Percentiles rank a stretch among this genome's conserved stretches.
phyloP scores from a whole-genome alignment of 2,113 vertebrate species.

The Perccottus glenii region DNA sequence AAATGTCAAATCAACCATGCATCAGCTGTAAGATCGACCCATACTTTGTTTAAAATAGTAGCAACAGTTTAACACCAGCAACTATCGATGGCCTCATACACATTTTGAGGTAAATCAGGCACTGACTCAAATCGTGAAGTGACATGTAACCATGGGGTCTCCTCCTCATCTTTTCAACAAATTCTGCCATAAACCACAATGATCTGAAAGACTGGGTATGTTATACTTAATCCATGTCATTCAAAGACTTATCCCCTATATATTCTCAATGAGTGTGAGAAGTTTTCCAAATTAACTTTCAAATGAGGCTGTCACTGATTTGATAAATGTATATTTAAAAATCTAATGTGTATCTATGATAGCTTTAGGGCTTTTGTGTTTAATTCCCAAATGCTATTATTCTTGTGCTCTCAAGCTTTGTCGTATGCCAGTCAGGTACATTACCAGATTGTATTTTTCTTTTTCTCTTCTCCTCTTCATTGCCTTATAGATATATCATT shows the following conservation, averaged over 20 bases:
- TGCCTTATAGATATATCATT: constrained; percentile 14
- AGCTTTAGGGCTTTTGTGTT: background rate
- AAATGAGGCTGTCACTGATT: background rate
- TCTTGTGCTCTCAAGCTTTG: background rate
- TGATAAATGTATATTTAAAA: constrained; percentile 8
- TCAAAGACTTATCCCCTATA: background rate
- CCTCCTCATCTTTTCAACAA: background rate
- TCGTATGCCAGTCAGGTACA: constrained; percentile 13
- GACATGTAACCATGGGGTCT: too few species aligned
- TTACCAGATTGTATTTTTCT: constrained; percentile 1
- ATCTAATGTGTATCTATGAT: background rate
- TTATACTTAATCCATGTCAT: too few species aligned
- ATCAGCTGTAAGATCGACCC: too few species aligned
- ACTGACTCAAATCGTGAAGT: too few species aligned
- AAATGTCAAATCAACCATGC: too few species aligned
- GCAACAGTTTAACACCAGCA: too few species aligned
- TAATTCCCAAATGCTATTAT: background rate
- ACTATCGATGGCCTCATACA: too few species aligned
- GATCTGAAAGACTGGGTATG: background rate
- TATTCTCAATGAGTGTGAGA: background rate
- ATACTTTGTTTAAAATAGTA: too few species aligned
- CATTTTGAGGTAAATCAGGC: too few species aligned
- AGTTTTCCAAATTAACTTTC: background rate
- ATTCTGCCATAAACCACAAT: background rate
- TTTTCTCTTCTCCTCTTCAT: constrained; percentile 5